Conservation (phyloP, 2,888 invertebrate genomes). For the Notodonta dromedarius region DNA sequence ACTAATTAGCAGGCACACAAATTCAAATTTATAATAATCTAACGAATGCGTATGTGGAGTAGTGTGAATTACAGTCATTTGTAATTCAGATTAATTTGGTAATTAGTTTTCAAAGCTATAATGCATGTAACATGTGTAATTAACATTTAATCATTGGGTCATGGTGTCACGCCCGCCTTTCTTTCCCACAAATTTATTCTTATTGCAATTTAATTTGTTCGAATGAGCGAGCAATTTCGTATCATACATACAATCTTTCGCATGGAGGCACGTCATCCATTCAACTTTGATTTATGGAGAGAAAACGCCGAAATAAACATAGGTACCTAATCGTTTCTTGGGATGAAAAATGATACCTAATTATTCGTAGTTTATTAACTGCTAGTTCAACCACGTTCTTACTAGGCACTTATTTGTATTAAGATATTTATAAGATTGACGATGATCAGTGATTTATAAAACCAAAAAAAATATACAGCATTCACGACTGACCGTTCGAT, state of each 20-base stretch:
- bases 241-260: conserved; percentile 26
- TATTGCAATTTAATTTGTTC: conserved; percentile 42
- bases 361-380: background rate
- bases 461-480: too few relatives aligned
- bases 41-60: background rate
- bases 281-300: conserved; percentile 37
- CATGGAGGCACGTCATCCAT: conserved; percentile 24
- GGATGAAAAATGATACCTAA: conserved; percentile 8
- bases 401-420: too few relatives aligned
- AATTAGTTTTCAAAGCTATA: background rate
- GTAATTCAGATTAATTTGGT: conserved; percentile 7
- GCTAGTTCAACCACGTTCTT: background rate
- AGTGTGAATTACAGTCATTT: background rate
- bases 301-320: conserved; percentile 29
- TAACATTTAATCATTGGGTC: conserved; percentile 15
- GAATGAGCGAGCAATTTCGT: conserved; percentile 34
- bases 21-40: too few relatives aligned
- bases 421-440: too few relatives aligned
- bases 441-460: too few relatives aligned
- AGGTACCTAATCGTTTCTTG: conserved; percentile 12
- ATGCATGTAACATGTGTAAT: conserved; percentile 1
- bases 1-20: too few relatives aligned
- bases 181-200: conserved; percentile 22
- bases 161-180: conserved; percentile 12
- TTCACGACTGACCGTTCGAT: too few relatives aligned